These are phyloP conservation scores for Xestia xanthographa DNA, from an alignment of 2,888 invertebrate genomes.

Conservation along the genomic window DNA sequence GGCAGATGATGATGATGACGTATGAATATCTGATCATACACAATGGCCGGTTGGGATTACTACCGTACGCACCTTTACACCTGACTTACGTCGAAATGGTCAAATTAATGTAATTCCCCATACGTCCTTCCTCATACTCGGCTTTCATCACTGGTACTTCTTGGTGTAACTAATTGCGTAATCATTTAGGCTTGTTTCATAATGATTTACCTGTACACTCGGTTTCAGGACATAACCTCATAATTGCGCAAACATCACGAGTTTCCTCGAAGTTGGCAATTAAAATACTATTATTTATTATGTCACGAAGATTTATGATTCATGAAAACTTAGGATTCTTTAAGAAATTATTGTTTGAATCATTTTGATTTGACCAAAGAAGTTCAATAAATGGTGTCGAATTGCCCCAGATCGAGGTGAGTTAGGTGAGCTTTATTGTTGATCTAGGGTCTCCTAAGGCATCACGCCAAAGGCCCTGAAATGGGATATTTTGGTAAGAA, in stretches of 20 bases:
- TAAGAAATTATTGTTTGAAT: background rate
- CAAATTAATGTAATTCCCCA: background rate
- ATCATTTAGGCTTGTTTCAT: background rate
- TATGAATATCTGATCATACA: too few relatives aligned
- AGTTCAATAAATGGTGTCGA: too few relatives aligned
- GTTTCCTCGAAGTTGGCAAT: background rate
- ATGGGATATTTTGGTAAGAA: background rate
- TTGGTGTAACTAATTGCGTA: background rate
- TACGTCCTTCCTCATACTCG: too few relatives aligned
- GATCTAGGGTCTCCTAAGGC: background rate
- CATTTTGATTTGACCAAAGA: too few relatives aligned
- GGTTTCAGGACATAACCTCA: constrained; percentile 19
- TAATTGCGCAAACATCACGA: background rate
- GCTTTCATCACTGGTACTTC: background rate
- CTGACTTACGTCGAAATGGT: background rate
- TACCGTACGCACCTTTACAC: background rate
- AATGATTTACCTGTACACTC: constrained; percentile 1
- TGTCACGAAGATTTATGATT: background rate
- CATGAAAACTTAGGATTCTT: background rate
- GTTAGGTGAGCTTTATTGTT: background rate
- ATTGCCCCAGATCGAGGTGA: background rate
- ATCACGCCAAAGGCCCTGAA: background rate
- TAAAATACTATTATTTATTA: background rate
- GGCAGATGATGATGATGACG: too few relatives aligned
- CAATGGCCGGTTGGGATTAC: background rate